phyloP scores from a whole-genome alignment of 1,140 invertebrate genomes.

The Yoshiicerus persimilis region DNA sequence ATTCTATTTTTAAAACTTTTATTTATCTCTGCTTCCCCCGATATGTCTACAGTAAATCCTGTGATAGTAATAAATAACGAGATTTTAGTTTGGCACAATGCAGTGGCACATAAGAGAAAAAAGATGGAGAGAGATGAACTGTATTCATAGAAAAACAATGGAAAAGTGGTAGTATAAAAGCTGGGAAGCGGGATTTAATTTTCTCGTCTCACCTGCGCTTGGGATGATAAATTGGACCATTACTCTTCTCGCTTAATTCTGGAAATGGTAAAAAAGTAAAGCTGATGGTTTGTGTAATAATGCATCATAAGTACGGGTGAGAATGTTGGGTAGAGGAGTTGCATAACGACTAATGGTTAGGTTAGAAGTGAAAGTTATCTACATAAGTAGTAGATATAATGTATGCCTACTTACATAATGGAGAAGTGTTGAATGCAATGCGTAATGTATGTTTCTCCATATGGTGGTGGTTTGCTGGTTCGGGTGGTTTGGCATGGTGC shows the following conservation, averaged over 20 bases:
- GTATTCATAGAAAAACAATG: background rate
- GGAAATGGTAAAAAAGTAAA: background rate
- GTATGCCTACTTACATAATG: background rate
- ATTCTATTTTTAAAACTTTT: too few relatives aligned
- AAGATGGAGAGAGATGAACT: background rate
- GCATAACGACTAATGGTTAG: background rate
- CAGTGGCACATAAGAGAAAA: too few relatives aligned
- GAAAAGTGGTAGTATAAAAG: background rate
- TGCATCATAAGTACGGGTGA: background rate
- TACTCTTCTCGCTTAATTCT: background rate
- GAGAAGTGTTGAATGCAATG: background rate
- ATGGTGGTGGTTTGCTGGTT: background rate
- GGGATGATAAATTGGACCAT: background rate
- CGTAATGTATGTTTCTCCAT: background rate
- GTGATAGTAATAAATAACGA: too few relatives aligned
- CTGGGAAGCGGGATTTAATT: background rate
- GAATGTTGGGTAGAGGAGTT: background rate
- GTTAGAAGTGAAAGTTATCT: background rate
- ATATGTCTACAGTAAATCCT: too few relatives aligned
- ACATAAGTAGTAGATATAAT: background rate
- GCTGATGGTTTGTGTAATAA: background rate
- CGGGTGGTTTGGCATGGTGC: background rate
- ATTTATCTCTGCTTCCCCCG: too few relatives aligned
- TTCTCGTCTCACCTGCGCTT: background rate
- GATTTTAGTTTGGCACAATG: too few relatives aligned